phyloP scores from a whole-genome alignment of 2,113 vertebrate genomes.

The Pristiophorus japonicus region DNA sequence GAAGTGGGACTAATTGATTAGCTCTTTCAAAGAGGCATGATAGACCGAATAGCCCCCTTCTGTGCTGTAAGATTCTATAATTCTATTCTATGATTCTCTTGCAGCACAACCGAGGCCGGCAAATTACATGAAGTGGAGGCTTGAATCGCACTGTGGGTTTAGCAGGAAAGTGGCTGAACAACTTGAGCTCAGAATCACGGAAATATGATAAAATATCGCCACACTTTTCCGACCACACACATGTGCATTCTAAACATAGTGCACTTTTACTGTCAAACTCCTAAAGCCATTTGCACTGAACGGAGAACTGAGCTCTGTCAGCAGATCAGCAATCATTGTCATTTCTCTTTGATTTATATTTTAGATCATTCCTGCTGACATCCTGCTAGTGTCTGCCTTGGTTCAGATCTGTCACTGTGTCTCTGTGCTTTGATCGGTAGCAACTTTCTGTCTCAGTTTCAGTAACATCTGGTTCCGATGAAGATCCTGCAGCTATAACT shows the following conservation, averaged over 20 bases:
- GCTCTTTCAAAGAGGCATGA: not conserved
- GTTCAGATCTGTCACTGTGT: slow-evolving; percentile 47
- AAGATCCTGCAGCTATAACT: slow-evolving; percentile 53
- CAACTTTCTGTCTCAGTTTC: slow-evolving; percentile 48
- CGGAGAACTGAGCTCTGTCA: not conserved
- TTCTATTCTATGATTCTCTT: not conserved
- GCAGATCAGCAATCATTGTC: slow-evolving; percentile 31
- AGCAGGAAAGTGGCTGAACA: not conserved
- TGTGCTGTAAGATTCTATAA: not conserved
- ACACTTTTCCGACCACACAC: not conserved
- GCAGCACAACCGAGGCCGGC: not conserved
- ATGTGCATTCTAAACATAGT: not conserved
- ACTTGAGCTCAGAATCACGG: too few species aligned
- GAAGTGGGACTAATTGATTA: not conserved
- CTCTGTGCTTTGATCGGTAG: slow-evolving; percentile 42
- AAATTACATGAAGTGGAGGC: not conserved
- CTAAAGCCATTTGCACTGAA: not conserved
- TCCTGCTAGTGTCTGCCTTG: slow-evolving; percentile 17
- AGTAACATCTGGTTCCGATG: slow-evolving; percentile 51
- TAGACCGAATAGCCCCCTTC: not conserved
- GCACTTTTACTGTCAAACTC: not conserved
- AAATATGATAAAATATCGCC: not conserved
- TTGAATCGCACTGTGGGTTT: not conserved
- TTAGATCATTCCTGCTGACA: slow-evolving; percentile 31
- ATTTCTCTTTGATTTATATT: slow-evolving; percentile 27